These are phyloP conservation scores for Ceratina calcarata DNA, from an alignment of 1,140 invertebrate species.

Conservation along the genomic window DNA sequence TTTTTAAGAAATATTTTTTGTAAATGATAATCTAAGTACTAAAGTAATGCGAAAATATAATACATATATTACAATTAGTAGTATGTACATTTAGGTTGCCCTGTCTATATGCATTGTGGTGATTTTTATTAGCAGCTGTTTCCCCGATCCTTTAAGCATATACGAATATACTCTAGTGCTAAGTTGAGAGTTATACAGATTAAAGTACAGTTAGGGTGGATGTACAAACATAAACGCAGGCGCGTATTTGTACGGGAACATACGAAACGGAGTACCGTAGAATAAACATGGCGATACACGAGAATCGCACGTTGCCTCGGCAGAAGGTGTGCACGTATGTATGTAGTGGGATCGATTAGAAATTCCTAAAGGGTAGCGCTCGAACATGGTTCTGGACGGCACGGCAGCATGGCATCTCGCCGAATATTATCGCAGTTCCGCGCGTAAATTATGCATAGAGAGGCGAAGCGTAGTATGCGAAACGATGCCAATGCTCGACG, in stretches of 20 bases:
- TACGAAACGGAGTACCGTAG: not conserved
- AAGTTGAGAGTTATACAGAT: no score
- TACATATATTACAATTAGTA: no score
- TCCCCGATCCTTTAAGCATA: no score
- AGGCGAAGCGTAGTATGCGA: slow-evolving; percentile 47
- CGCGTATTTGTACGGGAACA: not conserved
- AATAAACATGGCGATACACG: not conserved
- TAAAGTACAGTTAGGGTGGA: no score
- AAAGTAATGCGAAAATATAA: no score
- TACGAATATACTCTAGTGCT: no score
- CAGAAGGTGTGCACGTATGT: not conserved
- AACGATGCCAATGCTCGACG: slow-evolving; percentile 38
- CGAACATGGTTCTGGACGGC: slow-evolving; percentile 7
- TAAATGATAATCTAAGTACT: no score
- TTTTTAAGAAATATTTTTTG: no score
- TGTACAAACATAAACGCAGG: not conserved
- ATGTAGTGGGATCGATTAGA: slow-evolving; percentile 41
- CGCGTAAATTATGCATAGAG: slow-evolving; percentile 57
- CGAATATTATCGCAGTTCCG: slow-evolving; percentile 52
- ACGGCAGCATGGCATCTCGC: slow-evolving; percentile 38
- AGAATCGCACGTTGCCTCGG: not conserved
- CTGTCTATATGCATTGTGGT: no score
- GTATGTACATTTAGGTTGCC: no score
- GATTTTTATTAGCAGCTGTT: no score
- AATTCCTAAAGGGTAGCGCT: slow-evolving; percentile 55